phyloP scores from a whole-genome alignment of 64 coral and sea anemone species.

The Porites australiensis region DNA sequence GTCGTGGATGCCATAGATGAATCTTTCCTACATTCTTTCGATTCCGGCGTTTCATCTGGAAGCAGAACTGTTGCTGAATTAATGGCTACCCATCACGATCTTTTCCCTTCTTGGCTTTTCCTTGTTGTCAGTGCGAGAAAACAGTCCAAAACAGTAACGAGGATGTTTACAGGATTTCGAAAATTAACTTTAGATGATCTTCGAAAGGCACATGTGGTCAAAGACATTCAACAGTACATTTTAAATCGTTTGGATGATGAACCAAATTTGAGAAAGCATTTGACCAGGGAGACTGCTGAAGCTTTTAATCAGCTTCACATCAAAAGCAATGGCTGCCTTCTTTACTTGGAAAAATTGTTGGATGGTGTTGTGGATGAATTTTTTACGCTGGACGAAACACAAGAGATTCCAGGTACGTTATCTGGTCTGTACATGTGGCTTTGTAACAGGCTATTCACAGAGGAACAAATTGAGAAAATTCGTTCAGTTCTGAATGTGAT shows the following conservation, averaged over 20 bases:
- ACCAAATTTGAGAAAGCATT: slow-evolving; percentile 78
- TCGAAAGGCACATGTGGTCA: slow-evolving; percentile 95
- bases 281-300: slow-evolving; percentile 94
- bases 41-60: slow-evolving; percentile 72
- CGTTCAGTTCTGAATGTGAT: slow-evolving; percentile 85
- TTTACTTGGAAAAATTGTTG: slow-evolving; percentile 95
- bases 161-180: slow-evolving; percentile 99
- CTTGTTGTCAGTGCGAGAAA: slow-evolving; percentile 92
- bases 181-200: slow-evolving; percentile 97
- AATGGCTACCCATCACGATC: slow-evolving; percentile 87
- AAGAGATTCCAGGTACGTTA: slow-evolving; percentile 92
- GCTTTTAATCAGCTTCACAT: slow-evolving; percentile 97
- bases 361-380: slow-evolving; percentile 85
- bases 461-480: slow-evolving; percentile 84
- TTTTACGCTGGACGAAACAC: slow-evolving; percentile 89
- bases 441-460: slow-evolving; percentile 87
- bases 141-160: slow-evolving; percentile 95
- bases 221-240: slow-evolving; percentile 98
- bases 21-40: slow-evolving; percentile 83
- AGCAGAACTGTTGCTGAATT: slow-evolving; percentile 87
- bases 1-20: slow-evolving; percentile 96
- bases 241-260: slow-evolving; percentile 90
- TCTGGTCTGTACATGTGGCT: slow-evolving; percentile 97
- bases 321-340: slow-evolving; percentile 98
- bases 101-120: slow-evolving; percentile 88